Evolutionary conservation across 1,140 invertebrate species (phyloP), one percentile per base, ranked within the genome.

Genomic region (Aplysia californica): DNA sequence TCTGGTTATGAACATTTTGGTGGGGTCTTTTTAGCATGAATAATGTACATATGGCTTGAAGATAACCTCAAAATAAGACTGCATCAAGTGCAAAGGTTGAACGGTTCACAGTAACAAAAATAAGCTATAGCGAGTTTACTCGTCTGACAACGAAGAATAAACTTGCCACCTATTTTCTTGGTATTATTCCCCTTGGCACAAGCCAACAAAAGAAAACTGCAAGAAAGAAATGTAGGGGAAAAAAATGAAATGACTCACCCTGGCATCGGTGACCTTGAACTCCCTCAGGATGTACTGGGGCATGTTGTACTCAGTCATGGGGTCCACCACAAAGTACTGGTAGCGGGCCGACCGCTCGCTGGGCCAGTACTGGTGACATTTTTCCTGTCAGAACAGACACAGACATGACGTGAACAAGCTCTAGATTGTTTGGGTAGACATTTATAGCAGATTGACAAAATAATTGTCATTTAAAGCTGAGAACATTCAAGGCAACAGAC

Each of bases 261-360:
- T 86, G 38, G 91, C 90, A 86, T 92, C 91, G 61, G 91, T 91
- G 79, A 99, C 96, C 92, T 99, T 99, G 90, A 99, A 99, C 91
- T 99, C 98, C 84, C 98, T 92, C 70, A 99, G 91, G 85, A 98
- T 98, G 90, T 99, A 99, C 87, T 98, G 96, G 18, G 97, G 96
- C 97, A 99, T 99, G 89, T 99, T 98, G 89, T 99, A 99, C 88
- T 99, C 98, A 3, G 97, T 97, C 81, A 99, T 98, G 1, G 97
- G 97, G 90, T 99, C 98, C 0, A 99, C 97, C 20, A 99, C 96
- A 91, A 97, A 97, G 89, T 96, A 98, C 87, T 97, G 95, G 90
- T 99, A 98, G 68, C 97, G 93, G 69, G 97, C 95, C 31, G 97
- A 98, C 81, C 97, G 76, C 86, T 99, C 98, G 82, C 94, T 96